These are phyloP conservation scores for Cryptophagus acutangulus DNA, from an alignment of 2,888 invertebrate species.

Conservation along the genomic window DNA sequence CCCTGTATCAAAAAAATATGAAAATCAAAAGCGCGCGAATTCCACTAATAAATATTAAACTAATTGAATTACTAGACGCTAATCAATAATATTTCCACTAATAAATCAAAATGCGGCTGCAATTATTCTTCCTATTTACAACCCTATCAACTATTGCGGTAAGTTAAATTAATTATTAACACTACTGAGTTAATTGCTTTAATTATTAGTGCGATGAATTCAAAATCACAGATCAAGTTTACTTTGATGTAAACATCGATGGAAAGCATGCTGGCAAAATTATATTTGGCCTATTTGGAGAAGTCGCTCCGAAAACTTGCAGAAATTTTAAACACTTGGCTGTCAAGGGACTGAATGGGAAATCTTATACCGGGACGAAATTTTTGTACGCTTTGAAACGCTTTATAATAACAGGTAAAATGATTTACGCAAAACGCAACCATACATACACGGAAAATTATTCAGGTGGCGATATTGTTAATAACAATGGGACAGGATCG, in stretches of 20 bases:
- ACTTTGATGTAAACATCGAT: constrained; percentile 73
- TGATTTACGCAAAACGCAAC: constrained; percentile 2
- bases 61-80: constrained; percentile 1
- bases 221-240: constrained; percentile 75
- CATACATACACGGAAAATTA: too few species aligned
- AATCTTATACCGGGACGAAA: constrained; percentile 69
- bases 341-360: constrained; percentile 67
- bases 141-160: neutral
- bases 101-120: neutral
- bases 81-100: neutral
- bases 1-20: too few species aligned
- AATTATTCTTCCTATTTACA: too few species aligned
- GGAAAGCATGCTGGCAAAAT: constrained; percentile 70
- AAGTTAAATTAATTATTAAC: neutral
- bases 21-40: neutral
- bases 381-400: constrained; percentile 84
- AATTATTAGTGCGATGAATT: constrained; percentile 56
- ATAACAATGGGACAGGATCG: constrained; percentile 77
- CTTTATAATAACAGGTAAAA: constrained; percentile 86
- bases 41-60: too few species aligned
- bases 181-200: neutral
- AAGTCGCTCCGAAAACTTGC: constrained; percentile 78
- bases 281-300: constrained; percentile 84
- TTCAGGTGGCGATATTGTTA: constrained; percentile 78
- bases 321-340: constrained; percentile 83